phyloP scores from a whole-genome alignment of 2,888 invertebrate species.

The Alsophila aescularia region DNA sequence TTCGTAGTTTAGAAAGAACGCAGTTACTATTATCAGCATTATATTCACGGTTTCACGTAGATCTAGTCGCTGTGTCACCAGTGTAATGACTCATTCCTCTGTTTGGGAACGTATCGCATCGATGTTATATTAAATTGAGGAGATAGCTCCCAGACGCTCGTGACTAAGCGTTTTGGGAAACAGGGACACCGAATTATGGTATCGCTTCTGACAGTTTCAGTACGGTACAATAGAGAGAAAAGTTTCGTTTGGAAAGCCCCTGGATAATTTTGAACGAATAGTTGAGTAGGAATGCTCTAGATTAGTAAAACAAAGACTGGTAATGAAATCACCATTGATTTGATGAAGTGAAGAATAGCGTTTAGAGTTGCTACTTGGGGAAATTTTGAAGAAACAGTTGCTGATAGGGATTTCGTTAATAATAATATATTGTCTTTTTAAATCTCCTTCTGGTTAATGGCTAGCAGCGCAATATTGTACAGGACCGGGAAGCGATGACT shows the following conservation, averaged over 20 bases:
- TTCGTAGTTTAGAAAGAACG: neutral
- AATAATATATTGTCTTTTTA: too few relatives aligned
- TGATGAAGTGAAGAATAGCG: too few relatives aligned
- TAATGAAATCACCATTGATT: too few relatives aligned
- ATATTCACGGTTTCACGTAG: neutral
- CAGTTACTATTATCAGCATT: neutral
- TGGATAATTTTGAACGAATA: too few relatives aligned
- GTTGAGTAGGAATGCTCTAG: too few relatives aligned
- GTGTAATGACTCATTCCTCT: conserved; percentile 30
- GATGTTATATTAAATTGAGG: conserved; percentile 43
- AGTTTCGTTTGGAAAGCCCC: neutral
- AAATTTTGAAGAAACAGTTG: too few relatives aligned
- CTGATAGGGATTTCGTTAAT: too few relatives aligned
- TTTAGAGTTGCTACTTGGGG: too few relatives aligned
- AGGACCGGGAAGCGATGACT: too few relatives aligned
- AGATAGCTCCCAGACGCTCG: conserved; percentile 49
- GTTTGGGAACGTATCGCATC: conserved; percentile 48
- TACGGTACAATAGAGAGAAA: neutral
- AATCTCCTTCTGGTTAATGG: too few relatives aligned
- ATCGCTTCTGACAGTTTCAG: conserved; percentile 5
- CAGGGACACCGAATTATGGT: conserved; percentile 7
- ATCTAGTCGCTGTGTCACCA: neutral
- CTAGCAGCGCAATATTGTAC: too few relatives aligned
- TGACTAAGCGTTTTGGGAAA: conserved; percentile 45
- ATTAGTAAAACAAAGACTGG: too few relatives aligned